phyloP scores from a whole-genome alignment of 2,113 vertebrate species.

The Gobiocypris rarus region DNA sequence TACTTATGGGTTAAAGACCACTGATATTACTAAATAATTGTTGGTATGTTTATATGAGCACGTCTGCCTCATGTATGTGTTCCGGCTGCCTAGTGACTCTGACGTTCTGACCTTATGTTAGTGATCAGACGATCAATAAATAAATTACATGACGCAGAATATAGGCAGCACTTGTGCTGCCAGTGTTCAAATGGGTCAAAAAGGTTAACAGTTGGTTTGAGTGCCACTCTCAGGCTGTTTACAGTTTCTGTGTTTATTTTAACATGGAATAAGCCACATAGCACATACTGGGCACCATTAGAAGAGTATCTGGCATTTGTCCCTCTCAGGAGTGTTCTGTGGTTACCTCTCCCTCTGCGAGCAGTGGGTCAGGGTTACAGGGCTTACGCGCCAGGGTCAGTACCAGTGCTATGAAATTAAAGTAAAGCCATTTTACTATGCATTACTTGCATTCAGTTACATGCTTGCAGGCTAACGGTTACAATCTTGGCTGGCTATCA shows the following conservation, averaged over 20 bases:
- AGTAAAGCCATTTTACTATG: slow-evolving; percentile 41
- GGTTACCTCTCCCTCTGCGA: slow-evolving; percentile 36
- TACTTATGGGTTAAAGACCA: background rate
- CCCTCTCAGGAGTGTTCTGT: slow-evolving; percentile 52
- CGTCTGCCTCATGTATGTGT: background rate
- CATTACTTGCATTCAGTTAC: slow-evolving; percentile 25
- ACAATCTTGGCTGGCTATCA: background rate
- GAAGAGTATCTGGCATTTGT: slow-evolving; percentile 45
- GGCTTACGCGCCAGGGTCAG: slow-evolving; percentile 20
- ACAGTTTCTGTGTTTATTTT: background rate
- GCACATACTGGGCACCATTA: background rate
- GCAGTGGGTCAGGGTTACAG: slow-evolving; percentile 21
- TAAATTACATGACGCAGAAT: slow-evolving; percentile 49
- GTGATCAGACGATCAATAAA: slow-evolving; percentile 64
- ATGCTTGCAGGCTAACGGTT: background rate
- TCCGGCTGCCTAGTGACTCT: slow-evolving; percentile 53
- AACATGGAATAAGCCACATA: background rate
- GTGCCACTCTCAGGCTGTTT: background rate
- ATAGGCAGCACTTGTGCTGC: slow-evolving; percentile 28
- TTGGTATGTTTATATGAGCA: background rate
- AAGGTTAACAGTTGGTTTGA: slow-evolving; percentile 23
- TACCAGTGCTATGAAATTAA: slow-evolving; percentile 35
- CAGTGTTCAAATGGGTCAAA: too few relatives aligned
- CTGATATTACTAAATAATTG: background rate
- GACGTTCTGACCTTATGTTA: slow-evolving; percentile 62